Conservation (phyloP, 2,113 vertebrate genomes). For the Diadophis punctatus region DNA sequence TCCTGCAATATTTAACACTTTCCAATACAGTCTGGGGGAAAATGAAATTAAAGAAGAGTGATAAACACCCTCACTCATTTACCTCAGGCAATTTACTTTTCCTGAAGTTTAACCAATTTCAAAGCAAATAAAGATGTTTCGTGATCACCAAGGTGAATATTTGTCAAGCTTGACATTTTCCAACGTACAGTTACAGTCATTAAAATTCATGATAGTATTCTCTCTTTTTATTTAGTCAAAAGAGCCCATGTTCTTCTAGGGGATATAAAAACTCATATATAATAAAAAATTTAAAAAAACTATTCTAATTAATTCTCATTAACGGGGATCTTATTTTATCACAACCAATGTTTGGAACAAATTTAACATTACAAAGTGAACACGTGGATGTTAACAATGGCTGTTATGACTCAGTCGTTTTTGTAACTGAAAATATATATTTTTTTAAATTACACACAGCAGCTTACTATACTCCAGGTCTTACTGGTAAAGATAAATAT, state of each 20-base stretch:
- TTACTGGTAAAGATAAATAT: neutral
- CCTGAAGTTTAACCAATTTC: conserved; percentile 4
- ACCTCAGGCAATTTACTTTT: neutral
- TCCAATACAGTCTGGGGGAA: neutral
- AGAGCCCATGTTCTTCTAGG: neutral
- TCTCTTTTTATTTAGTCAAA: neutral
- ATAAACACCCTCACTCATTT: neutral
- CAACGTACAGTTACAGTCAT: neutral
- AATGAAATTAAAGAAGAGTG: neutral
- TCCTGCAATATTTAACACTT: neutral
- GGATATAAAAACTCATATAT: neutral
- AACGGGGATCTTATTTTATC: neutral
- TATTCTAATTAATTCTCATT: conserved; percentile 10
- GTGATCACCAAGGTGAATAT: neutral
- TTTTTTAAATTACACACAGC: neutral
- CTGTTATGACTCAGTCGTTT: neutral
- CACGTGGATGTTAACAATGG: conserved; percentile 4
- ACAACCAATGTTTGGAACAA: neutral
- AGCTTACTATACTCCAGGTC: neutral
- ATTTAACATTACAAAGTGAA: conserved; percentile 1
- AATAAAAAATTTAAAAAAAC: neutral
- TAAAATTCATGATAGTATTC: neutral
- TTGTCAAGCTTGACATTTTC: neutral
- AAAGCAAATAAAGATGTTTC: neutral
- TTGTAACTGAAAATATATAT: neutral